Base-by-base conservation (phyloP, 2,113 vertebrate genomes). In the Geococcyx californianus region DNA sequence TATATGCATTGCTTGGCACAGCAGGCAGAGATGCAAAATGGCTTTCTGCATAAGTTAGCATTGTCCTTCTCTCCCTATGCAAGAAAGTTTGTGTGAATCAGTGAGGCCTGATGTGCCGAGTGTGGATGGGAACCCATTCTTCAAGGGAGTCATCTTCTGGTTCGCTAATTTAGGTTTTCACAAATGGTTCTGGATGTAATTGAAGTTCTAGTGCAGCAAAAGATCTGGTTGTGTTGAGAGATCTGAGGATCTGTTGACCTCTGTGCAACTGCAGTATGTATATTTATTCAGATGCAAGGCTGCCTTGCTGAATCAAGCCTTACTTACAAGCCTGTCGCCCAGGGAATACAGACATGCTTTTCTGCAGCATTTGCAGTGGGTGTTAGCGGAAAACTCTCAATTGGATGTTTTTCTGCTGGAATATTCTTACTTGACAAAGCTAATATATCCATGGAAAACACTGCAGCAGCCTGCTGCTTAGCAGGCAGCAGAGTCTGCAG, bases 161-260 rank as follows among this genome's bases (percentile, higher is more conserved):
- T 77, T 85, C 16, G 8, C 18, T 56, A 54, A 13, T 56, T 76
- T 24, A 56, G 24, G 3, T 58, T 85, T 87, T 93, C n/a, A 26
- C 8, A 68, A 36, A 2, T 31, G 24, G 21, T 68, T 82, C 12
- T 75, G 38, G n/a, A 14, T 75, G 16, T 60, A 10, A 5, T 3
- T 72, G 40, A 59, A 54, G 33, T 92, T 33, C 20, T 26, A 47
- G 7, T 24, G 7, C n/a, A 88, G 36, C 44, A 40, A 28, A 78
- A 70, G 26, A 23, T 93, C 2, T 52, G 1, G 16, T 15, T 2
- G 0, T 16, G 1, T 55, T 84, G 18, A 64, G 24, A 24, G 20
- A 10, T 21, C 2, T 29, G 28, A 66, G 16, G 6, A 10, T 56
- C 40, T 51, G 15, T 62, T 81, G 52, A 33, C 7, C 42, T 83